Conservation (phyloP, 2,888 invertebrate genomes). For the Nebria salina region DNA sequence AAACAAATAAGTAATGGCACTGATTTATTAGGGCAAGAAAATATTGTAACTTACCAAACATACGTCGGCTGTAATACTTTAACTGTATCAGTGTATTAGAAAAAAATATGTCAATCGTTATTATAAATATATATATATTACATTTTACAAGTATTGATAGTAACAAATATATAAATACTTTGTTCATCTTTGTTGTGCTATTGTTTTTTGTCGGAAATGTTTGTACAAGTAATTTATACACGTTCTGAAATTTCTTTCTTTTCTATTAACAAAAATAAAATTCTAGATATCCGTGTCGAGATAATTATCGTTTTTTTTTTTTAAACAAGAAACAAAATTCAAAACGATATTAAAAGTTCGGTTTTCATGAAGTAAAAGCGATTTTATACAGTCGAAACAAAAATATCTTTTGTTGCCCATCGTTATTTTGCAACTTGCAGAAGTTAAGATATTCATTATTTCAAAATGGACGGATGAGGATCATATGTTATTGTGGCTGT, state of each 20-base stretch:
- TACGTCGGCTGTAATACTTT: background rate
- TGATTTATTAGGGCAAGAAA: conserved; percentile 44
- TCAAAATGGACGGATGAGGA: conserved; percentile 35
- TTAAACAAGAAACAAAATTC: background rate
- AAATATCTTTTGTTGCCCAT: conserved; percentile 7
- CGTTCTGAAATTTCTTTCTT: background rate
- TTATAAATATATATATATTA: background rate
- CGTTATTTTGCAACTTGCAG: background rate
- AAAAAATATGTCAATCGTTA: conserved; percentile 10
- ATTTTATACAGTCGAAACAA: conserved; percentile 5
- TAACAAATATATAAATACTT: background rate
- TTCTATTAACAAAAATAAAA: background rate
- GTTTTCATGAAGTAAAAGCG: background rate
- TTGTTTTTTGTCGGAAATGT: background rate
- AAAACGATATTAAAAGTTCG: background rate
- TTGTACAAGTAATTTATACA: background rate
- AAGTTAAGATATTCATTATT: conserved; percentile 21
- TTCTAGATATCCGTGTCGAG: too few species aligned
- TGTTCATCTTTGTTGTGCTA: background rate
- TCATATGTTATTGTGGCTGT: conserved; percentile 6
- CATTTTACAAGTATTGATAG: background rate
- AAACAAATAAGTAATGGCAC: conserved; percentile 43
- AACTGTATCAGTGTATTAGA: background rate
- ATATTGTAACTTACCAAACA: conserved; percentile 32
- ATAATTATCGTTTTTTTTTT: background rate